These are phyloP conservation scores for Apodemus agrarius DNA, from an alignment of 2,797 vertebrate species.

Conservation along the genomic window DNA sequence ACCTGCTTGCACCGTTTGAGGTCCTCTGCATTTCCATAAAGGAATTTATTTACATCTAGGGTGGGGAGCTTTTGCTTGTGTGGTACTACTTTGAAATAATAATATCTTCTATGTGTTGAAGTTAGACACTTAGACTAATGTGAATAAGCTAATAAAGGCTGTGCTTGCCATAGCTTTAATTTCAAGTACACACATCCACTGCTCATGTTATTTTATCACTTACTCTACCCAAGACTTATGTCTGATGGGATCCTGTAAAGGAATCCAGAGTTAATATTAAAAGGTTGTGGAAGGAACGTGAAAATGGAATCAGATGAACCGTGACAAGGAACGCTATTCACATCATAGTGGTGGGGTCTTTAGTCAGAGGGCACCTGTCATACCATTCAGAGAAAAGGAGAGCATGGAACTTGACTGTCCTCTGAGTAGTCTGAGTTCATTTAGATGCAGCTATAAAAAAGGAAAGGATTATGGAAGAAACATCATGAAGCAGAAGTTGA, in stretches of 20 bases:
- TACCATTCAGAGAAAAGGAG: neutral
- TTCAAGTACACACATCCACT: neutral
- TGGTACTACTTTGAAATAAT: neutral
- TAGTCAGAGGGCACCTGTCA: neutral
- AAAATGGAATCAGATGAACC: neutral
- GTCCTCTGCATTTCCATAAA: neutral
- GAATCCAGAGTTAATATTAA: neutral
- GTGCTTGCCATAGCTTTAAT: neutral
- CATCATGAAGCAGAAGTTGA: neutral
- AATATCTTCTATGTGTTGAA: neutral
- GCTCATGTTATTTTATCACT: neutral
- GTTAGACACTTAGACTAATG: neutral
- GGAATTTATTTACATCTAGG: constrained; percentile 17
- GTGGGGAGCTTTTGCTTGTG: neutral
- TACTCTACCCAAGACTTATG: neutral
- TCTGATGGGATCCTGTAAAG: constrained; percentile 29
- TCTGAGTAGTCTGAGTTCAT: neutral
- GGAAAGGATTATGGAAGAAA: neutral
- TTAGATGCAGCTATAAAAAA: neutral
- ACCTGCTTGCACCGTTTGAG: neutral
- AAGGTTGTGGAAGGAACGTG: neutral
- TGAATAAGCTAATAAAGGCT: neutral
- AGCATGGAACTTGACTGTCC: neutral
- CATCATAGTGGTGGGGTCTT: constrained; percentile 2
- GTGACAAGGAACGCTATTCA: neutral